Evolutionary conservation across 2,888 invertebrate species (phyloP).

Genomic region (Hipparchia semele): DNA sequence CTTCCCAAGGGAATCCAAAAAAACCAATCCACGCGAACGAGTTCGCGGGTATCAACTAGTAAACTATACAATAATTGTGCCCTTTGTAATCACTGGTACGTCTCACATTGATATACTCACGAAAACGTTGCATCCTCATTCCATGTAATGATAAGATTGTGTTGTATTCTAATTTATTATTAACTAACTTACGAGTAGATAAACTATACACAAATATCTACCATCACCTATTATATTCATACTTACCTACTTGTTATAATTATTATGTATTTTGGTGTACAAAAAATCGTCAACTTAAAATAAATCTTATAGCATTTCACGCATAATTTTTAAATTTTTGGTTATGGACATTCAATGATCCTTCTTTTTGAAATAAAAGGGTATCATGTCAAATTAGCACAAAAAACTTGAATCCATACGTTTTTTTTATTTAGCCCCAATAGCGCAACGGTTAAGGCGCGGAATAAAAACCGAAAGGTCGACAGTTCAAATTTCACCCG

Average conservation of each 20-base stretch:
- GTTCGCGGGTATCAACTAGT: neutral
- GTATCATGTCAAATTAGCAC: neutral
- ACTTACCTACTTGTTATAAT: too few relatives aligned
- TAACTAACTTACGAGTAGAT: neutral
- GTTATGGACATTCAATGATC: too few relatives aligned
- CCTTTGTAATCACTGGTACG: conserved; percentile 42
- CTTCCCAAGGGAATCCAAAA: too few relatives aligned
- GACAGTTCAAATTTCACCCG: too few relatives aligned
- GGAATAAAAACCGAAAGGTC: too few relatives aligned
- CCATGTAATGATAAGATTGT: conserved; percentile 27
- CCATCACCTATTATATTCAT: too few relatives aligned
- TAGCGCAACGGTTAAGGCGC: too few relatives aligned
- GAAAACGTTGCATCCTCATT: conserved; percentile 37
- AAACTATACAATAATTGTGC: conserved; percentile 27
- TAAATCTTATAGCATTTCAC: neutral
- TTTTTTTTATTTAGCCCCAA: too few relatives aligned
- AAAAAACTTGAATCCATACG: too few relatives aligned
- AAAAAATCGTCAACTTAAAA: neutral
- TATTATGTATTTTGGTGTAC: too few relatives aligned
- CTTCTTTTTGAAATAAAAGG: neutral
- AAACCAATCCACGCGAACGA: neutral
- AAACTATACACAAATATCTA: neutral
- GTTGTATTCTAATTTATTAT: conserved; percentile 6
- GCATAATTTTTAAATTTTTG: too few relatives aligned
- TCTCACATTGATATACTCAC: conserved; percentile 32